Conservation (phyloP, 1,140 invertebrate species). For the Proales similis region DNA sequence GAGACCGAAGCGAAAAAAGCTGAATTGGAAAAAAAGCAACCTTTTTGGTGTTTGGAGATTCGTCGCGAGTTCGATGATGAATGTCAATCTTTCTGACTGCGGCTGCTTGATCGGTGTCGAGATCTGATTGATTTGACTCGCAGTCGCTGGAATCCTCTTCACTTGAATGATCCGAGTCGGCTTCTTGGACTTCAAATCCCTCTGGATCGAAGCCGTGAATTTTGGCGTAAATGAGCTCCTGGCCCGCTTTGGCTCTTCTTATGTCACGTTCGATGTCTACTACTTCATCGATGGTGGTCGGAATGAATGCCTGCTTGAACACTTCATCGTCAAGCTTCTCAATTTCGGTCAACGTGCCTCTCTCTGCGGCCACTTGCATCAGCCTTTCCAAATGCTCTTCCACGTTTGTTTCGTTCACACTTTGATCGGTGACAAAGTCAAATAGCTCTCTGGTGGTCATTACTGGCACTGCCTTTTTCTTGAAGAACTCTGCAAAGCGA, state of each 20-base stretch:
- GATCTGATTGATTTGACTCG: conserved; percentile 41
- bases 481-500: conserved; percentile 72
- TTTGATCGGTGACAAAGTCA: conserved; percentile 86
- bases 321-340: conserved; percentile 58
- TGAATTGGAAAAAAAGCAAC: conserved; percentile 47
- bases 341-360: conserved; percentile 45
- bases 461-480: conserved; percentile 67
- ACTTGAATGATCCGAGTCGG: conserved; percentile 40
- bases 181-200: conserved; percentile 44
- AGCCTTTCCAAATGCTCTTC: conserved; percentile 60
- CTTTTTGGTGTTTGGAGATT: conserved; percentile 77
- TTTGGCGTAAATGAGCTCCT: conserved; percentile 52
- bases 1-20: background rate
- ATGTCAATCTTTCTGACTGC: conserved; percentile 42
- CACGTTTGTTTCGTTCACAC: conserved; percentile 69
- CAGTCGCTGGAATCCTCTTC: conserved; percentile 39
- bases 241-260: conserved; percentile 58
- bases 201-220: conserved; percentile 41
- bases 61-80: conserved; percentile 68
- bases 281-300: conserved; percentile 82
- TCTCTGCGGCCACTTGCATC: conserved; percentile 46
- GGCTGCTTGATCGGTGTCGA: conserved; percentile 59
- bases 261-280: conserved; percentile 80
- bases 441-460: conserved; percentile 83
- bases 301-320: conserved; percentile 89